Conservation (phyloP, 2,113 vertebrate genomes). For the Raphicerus campestris region DNA sequence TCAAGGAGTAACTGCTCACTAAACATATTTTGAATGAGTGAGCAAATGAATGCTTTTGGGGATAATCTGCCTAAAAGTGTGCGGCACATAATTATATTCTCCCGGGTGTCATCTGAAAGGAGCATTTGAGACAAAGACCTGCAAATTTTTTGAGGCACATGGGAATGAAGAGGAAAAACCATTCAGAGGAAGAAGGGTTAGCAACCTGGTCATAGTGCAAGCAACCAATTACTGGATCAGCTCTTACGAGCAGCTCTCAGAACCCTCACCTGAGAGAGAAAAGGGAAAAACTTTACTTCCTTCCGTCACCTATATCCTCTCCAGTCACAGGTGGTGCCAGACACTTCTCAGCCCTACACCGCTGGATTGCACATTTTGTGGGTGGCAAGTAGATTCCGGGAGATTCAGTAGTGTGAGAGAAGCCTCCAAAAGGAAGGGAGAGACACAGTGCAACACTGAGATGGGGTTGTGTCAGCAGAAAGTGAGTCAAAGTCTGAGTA, state of each 20-base stretch:
- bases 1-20: background rate
- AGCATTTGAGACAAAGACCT: background rate
- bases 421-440: background rate
- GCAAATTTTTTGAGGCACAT: background rate
- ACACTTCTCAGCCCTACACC: background rate
- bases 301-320: background rate
- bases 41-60: background rate
- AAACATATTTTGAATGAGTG: background rate
- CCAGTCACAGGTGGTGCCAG: background rate
- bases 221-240: background rate
- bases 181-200: background rate
- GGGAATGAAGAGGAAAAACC: background rate
- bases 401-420: background rate
- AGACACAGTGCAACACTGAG: background rate
- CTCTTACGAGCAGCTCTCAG: background rate
- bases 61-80: background rate
- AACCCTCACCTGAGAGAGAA: background rate
- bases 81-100: background rate
- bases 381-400: background rate
- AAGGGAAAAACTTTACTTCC: background rate
- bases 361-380: background rate
- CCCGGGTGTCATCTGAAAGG: background rate
- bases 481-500: background rate
- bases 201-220: background rate
- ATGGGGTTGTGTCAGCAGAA: background rate